Base-by-base conservation (phyloP, 1,140 invertebrate genomes). In the Drosophila kurseongensis region DNA sequence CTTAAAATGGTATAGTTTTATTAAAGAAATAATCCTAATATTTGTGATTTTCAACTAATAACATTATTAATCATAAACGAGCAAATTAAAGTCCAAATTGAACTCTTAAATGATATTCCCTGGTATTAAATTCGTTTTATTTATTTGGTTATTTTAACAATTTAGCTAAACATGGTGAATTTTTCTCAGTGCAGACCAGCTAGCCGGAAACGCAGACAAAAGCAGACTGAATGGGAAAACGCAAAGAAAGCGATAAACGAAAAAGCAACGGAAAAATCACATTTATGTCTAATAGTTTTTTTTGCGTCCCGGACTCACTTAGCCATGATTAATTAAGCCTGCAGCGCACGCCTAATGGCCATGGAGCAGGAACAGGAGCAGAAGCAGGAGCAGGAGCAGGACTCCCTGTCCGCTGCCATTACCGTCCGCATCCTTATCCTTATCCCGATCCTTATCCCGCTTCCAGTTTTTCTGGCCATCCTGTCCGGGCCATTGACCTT, bases 291-390 rank as follows among this genome's bases (percentile, higher is more conserved):
- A 86, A 72, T 74, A 75, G 65, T 75, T 78, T 80, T 79, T 66
- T 69, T 38, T 47, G 44, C 27, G 72, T 45, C 40, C 42, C 27
- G 61, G 50, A 75, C 74, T 75, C 82, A 86, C 82, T 86, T 72
- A 78, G 74, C 82, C 62, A 72, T 85, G 82, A 85, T 85, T 85
- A 85, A 85, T 85, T 85, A 85, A 72, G 66, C 78, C 78, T 76
- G 78, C 67, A 86, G 82, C 75, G 69, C 61, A 81, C 82, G 81
- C 74, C 81, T 85, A 84, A 84, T 85, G 81, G 81, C 62, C 76
- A 47, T 32, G 18, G 36, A 50, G n/a, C 55, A 32, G 52, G 52
- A 68, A 7, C 38, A 13, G 40, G 40, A 41, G 13, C 38, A 13
- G 40, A n/a, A 41, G 13, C 40, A 41, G 13, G 38, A 40, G 5